Evolutionary conservation across 2,113 vertebrate genomes (phyloP).

Genomic region (Pteruthius melanotis): DNA sequence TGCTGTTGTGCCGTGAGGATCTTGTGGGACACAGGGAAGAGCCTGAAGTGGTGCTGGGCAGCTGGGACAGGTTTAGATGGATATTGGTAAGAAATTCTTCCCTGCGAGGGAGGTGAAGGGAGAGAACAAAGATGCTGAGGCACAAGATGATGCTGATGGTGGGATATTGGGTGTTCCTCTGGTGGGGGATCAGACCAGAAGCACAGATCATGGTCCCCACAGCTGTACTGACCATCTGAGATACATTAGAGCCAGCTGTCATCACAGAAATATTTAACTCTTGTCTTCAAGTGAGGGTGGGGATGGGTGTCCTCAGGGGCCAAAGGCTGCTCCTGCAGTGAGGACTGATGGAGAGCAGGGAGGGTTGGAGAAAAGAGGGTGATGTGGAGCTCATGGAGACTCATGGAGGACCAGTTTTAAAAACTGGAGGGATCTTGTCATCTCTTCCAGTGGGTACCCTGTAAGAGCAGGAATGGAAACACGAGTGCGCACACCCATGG

Average conservation of each 20-base stretch:
- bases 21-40: not conserved
- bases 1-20: not conserved
- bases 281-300: not conserved
- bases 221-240: not conserved
- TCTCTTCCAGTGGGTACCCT: not conserved
- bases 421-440: not conserved
- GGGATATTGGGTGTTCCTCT: not conserved
- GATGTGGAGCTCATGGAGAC: accelerated
- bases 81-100: not conserved
- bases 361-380: not conserved
- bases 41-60: not conserved
- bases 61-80: not conserved
- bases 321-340: not conserved
- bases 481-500: not conserved
- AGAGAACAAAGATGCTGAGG: not conserved
- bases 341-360: not conserved
- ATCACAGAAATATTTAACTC: not conserved
- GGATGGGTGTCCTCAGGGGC: not conserved
- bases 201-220: accelerated
- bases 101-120: not conserved
- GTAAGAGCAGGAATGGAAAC: not conserved
- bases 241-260: not conserved
- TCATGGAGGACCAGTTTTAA: not conserved
- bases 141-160: not conserved
- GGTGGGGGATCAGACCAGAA: not conserved